Base-by-base conservation (phyloP, 1,140 invertebrate genomes). In the Rhizoglyphus robini region DNA sequence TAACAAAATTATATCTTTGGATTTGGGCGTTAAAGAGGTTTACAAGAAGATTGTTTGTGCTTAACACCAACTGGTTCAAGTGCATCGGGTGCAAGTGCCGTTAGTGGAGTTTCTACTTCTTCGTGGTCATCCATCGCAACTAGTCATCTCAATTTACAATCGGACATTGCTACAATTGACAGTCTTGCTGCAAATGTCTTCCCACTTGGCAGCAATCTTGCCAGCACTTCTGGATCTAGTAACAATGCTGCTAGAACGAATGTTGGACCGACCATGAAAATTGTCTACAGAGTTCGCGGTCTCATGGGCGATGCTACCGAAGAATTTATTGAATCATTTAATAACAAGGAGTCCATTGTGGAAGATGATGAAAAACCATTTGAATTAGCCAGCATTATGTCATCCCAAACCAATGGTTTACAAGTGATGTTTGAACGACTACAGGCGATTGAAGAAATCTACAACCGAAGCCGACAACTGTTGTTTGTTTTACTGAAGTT, bases 241-340 rank as follows among this genome's bases (percentile, higher is more conserved):
- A 51, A 11, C 48, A 27, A 27, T 51, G 5, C 20, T 15, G 20
- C 47, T 49, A 41, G 18, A 18, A 41, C 8, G 8, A 90, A 94
- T 72, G 86, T 90, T 0, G 58, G 58, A 2, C 58, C 58, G 29
- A 60, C 58, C 13, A 98, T 99, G 95, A 82, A 92, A n/a, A 87
- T 98, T 5, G 86, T 98, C n/a, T 99, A 98, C 76, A 83, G 95
- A 54, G 97, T 98, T 92, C 81, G 94, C 68, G 95, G 95, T 3
- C 76, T 99, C 27, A 81, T 97, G 4, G 95, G 95, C 11, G 95
- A 98, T 78, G 94, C 95, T 1, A 98, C 95, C 0, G 95, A 97
- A 74, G 94, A 97, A 76, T 97, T 98, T 77, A 89, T 98, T 15
- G 94, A 97, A 77, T 91, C 87, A 2, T 77, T 98, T 23, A 90